Evolutionary conservation across 2,888 invertebrate species (phyloP).

Genomic region (Stegana nigrithorax): DNA sequence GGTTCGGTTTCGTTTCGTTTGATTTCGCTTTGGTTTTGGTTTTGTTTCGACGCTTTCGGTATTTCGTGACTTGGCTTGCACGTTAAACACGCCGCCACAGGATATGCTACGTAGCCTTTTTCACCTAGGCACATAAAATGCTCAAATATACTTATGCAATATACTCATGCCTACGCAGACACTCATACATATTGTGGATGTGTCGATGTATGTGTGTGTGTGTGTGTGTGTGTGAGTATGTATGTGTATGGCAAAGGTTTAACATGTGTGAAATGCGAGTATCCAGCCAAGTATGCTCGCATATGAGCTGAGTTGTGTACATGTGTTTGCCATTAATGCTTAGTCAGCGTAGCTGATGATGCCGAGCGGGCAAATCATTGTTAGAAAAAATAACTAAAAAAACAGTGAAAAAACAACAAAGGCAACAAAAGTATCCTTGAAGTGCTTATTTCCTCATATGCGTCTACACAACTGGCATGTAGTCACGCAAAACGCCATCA

Average conservation of each 20-base stretch:
- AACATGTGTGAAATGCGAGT: not conserved
- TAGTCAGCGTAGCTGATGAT: not conserved
- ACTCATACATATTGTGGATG: too few species aligned
- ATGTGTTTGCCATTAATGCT: not conserved
- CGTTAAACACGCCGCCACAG: conserved; percentile 6
- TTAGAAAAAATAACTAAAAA: not conserved
- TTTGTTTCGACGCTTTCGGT: not conserved
- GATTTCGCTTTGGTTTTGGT: not conserved
- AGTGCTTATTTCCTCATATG: not conserved
- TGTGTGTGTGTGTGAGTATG: conserved; percentile 30
- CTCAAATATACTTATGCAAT: not conserved
- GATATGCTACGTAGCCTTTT: conserved; percentile 5
- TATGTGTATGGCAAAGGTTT: not conserved
- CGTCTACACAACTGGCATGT: not conserved
- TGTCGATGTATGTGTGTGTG: conserved; percentile 1
- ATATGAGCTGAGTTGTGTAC: too few species aligned
- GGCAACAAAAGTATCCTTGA: conserved; percentile 4
- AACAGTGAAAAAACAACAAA: not conserved
- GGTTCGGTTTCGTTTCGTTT: conserved; percentile 33
- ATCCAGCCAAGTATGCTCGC: too few species aligned
- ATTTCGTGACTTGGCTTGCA: not conserved
- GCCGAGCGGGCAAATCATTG: not conserved
- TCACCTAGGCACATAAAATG: not conserved
- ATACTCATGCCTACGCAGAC: not conserved
- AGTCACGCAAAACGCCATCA: conserved; percentile 36